These are phyloP conservation scores for Harlomillsia oculata DNA, from an alignment of 1,140 invertebrate species.

Conservation along the genomic window DNA sequence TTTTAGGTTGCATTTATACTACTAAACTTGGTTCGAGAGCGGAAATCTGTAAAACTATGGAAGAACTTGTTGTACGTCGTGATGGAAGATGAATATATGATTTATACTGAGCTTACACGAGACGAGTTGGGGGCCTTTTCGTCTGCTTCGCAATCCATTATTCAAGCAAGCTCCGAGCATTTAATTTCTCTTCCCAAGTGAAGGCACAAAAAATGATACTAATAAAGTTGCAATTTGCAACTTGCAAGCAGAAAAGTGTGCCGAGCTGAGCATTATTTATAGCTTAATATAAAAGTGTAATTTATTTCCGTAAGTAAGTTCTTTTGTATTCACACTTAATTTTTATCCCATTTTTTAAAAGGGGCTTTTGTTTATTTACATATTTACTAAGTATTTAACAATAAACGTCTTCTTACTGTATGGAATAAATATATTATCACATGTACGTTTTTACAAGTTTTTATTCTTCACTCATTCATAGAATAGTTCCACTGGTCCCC, in stretches of 20 bases:
- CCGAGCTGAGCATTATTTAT: too few species aligned
- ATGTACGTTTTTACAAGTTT: not conserved
- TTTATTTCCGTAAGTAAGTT: too few species aligned
- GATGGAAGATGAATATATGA: conserved; percentile 12
- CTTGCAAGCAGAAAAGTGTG: too few species aligned
- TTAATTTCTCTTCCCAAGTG: conserved; percentile 14
- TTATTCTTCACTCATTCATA: conserved; percentile 12
- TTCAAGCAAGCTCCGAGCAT: not conserved
- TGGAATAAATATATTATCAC: not conserved
- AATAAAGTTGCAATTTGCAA: too few species aligned
- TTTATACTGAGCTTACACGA: conserved; percentile 18
- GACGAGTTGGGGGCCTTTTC: conserved; percentile 22
- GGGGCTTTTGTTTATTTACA: too few species aligned
- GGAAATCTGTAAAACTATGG: conserved; percentile 6
- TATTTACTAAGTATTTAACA: too few species aligned
- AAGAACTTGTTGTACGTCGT: conserved; percentile 12
- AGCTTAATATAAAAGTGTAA: too few species aligned
- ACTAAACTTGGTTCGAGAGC: conserved; percentile 19
- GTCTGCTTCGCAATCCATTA: conserved; percentile 20
- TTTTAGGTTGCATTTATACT: conserved; percentile 23
- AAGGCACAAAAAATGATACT: too few species aligned
- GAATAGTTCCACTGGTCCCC: conserved; percentile 50
- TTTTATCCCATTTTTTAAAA: too few species aligned
- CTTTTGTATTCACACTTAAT: too few species aligned
- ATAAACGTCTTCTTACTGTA: too few species aligned